These are phyloP conservation scores for Cichlasoma orientale DNA, from an alignment of 2,797 vertebrate species.

Conservation along the genomic window DNA sequence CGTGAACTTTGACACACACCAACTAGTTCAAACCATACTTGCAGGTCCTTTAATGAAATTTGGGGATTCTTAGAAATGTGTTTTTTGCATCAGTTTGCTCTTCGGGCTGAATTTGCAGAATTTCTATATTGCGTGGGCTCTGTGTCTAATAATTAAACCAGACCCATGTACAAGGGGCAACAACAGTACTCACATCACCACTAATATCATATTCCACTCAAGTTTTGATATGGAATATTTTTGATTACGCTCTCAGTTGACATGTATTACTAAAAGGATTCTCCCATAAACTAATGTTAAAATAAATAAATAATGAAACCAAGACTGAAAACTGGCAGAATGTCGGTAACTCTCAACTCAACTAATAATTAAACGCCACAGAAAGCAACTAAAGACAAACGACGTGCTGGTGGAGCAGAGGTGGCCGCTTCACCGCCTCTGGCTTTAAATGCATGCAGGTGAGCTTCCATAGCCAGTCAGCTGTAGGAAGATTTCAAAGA, in stretches of 20 bases:
- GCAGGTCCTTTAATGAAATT: not conserved
- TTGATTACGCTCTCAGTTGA: not conserved
- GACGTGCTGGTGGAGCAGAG: not conserved
- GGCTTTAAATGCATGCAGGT: not conserved
- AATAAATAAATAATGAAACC: not conserved
- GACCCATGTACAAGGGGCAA: not conserved
- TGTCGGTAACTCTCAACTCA: not conserved
- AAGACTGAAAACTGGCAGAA: not conserved
- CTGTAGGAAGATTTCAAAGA: not conserved
- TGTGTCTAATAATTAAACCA: not conserved
- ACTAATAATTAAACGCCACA: not conserved
- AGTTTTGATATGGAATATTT: not conserved
- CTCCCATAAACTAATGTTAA: not conserved
- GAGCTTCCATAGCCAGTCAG: not conserved
- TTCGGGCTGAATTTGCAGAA: not conserved
- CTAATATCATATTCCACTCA: not conserved
- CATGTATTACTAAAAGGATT: not conserved
- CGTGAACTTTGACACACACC: not conserved
- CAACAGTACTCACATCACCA: not conserved
- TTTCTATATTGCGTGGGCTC: not conserved
- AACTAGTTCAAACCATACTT: not conserved
- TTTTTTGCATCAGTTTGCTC: not conserved
- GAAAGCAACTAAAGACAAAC: not conserved
- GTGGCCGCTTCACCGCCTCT: not conserved
- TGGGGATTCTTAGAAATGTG: not conserved